Percentiles rank a stretch among this genome's conserved stretches.
phyloP scores from a whole-genome alignment of 2,888 invertebrate genomes.

The Lithophane leautieri region DNA sequence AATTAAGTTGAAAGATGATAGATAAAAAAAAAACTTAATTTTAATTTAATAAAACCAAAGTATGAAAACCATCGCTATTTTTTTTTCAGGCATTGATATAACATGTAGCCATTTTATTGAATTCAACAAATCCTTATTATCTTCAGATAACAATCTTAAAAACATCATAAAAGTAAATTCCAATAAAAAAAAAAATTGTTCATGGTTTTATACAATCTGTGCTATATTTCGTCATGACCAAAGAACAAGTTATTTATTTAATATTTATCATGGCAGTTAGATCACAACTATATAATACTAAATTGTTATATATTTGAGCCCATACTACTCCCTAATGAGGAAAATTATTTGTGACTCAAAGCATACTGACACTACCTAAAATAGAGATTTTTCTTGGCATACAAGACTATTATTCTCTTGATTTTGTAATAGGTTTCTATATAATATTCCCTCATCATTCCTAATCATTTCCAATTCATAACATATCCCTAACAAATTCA shows the following conservation, averaged over 20 bases:
- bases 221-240: conserved; percentile 15
- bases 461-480: conserved; percentile 48
- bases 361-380: conserved; percentile 13
- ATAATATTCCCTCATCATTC: conserved; percentile 22
- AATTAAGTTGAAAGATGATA: not conserved
- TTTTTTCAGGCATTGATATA: not conserved
- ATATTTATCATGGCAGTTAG: conserved; percentile 27
- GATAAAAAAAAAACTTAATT: not conserved
- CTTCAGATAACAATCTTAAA: conserved; percentile 29
- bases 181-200: conserved; percentile 20
- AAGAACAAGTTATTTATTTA: not conserved
- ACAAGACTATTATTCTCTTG: conserved; percentile 2
- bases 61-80: not conserved
- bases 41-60: not conserved
- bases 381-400: conserved; percentile 52
- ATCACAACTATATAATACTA: conserved; percentile 19
- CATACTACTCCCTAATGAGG: conserved; percentile 15
- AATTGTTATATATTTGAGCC: conserved; percentile 33
- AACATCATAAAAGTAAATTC: conserved; percentile 28
- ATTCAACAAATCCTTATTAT: conserved; percentile 33
- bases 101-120: conserved; percentile 3
- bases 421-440: not conserved
- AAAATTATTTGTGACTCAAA: conserved; percentile 24
- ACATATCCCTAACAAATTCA: conserved; percentile 82
- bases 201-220: not conserved